Percentiles rank a stretch among this genome's conserved stretches.
Conservation (phyloP, 2,797 vertebrate species). For the Sternotherus odoratus region DNA sequence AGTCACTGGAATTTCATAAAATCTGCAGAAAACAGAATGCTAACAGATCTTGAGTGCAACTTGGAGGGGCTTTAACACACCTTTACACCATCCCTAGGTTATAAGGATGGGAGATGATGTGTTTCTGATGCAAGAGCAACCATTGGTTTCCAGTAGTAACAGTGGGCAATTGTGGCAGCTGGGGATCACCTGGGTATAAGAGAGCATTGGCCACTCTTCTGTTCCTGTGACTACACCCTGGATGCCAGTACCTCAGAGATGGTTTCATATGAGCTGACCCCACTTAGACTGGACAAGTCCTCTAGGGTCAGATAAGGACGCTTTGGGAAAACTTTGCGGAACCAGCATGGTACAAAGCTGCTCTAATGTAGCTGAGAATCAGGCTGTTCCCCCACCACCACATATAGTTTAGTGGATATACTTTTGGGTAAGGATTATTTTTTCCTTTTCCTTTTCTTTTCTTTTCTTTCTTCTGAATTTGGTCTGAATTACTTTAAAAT, state of each 20-base stretch:
- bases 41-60: background rate
- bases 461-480: background rate
- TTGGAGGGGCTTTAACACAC: background rate
- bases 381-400: background rate
- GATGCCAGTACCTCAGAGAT: background rate
- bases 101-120: background rate
- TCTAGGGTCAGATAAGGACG: background rate
- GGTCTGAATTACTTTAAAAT: background rate
- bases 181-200: background rate
- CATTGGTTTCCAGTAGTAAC: background rate
- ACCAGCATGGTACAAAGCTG: background rate
- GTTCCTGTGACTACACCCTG: background rate
- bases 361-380: background rate
- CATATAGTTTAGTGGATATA: too few relatives aligned
- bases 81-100: background rate
- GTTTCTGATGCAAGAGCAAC: background rate
- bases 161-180: background rate
- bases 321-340: background rate
- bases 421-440: background rate
- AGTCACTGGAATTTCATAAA: background rate
- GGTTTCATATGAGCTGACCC: background rate
- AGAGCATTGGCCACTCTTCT: background rate
- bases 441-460: background rate
- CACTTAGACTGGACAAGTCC: background rate
- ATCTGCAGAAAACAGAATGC: background rate